A percentile compares a stretch with the other conserved stretches of the same genome.
Conservation (phyloP, 2,797 vertebrate species). For the Neosilurus hyrtlii region DNA sequence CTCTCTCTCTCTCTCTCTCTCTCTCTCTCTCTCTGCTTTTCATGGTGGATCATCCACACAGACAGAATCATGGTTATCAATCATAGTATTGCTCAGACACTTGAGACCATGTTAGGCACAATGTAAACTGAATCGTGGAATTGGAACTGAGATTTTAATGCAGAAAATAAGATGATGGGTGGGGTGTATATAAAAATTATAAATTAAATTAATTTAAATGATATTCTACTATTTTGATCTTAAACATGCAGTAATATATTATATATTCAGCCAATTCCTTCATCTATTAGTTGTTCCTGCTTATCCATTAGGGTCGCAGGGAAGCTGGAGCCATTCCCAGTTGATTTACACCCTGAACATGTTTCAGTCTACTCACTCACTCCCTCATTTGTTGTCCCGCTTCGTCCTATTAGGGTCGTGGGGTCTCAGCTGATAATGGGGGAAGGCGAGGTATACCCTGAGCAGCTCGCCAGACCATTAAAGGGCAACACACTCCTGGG, state of each 20-base stretch:
- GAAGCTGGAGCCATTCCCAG: no score
- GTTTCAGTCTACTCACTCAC: no score
- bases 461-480: no score
- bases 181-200: background rate
- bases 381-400: no score
- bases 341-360: no score
- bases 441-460: no score
- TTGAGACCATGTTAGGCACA: slow-evolving; percentile 44
- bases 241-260: no score
- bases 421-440: no score
- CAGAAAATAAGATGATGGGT: background rate
- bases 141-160: slow-evolving; percentile 5
- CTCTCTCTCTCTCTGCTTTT: background rate
- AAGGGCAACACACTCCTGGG: no score
- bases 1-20: slow-evolving; percentile 19
- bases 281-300: no score
- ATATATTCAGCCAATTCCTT: background rate
- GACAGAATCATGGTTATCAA: slow-evolving; percentile 39
- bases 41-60: slow-evolving; percentile 10
- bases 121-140: slow-evolving; percentile 32
- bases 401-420: no score
- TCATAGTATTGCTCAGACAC: slow-evolving; percentile 46
- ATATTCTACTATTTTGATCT: background rate
- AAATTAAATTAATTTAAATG: background rate
- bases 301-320: no score